Conservation (phyloP, 2,888 invertebrate genomes). For the Gnatocerus cornutus region DNA sequence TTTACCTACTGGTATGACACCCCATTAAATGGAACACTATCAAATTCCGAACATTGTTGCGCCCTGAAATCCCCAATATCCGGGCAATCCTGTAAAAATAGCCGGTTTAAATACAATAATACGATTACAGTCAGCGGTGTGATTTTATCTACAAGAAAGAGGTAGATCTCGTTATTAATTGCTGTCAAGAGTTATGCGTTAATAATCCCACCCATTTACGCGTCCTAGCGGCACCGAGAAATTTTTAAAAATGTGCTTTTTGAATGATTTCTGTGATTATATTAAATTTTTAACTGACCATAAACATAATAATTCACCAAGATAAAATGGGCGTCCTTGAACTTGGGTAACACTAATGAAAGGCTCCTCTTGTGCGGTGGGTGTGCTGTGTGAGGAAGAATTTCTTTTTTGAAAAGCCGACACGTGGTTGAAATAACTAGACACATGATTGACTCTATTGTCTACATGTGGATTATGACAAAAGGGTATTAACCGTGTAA, state of each 20-base stretch:
- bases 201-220: slow-evolving; percentile 39
- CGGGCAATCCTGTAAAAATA: slow-evolving; percentile 81
- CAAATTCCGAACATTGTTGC: slow-evolving; percentile 91
- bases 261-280: too few species aligned
- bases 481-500: slow-evolving; percentile 32
- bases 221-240: background rate
- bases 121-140: slow-evolving; percentile 29
- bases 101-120: background rate
- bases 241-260: background rate
- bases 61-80: slow-evolving; percentile 87
- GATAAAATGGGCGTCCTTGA: slow-evolving; percentile 37
- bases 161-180: slow-evolving; percentile 33
- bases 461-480: slow-evolving; percentile 33
- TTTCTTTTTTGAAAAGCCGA: slow-evolving; percentile 37
- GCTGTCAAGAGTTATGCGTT: slow-evolving; percentile 27
- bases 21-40: slow-evolving; percentile 87
- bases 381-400: slow-evolving; percentile 28
- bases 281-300: slow-evolving; percentile 14
- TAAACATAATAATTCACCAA: slow-evolving; percentile 22
- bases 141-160: slow-evolving; percentile 36
- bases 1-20: slow-evolving; percentile 83
- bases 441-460: slow-evolving; percentile 35
- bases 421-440: slow-evolving; percentile 35
- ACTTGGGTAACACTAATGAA: slow-evolving; percentile 39
- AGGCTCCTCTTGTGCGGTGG: slow-evolving; percentile 38